Base-by-base conservation (phyloP, 2,113 vertebrate genomes). In the Macrotis lagotis region DNA sequence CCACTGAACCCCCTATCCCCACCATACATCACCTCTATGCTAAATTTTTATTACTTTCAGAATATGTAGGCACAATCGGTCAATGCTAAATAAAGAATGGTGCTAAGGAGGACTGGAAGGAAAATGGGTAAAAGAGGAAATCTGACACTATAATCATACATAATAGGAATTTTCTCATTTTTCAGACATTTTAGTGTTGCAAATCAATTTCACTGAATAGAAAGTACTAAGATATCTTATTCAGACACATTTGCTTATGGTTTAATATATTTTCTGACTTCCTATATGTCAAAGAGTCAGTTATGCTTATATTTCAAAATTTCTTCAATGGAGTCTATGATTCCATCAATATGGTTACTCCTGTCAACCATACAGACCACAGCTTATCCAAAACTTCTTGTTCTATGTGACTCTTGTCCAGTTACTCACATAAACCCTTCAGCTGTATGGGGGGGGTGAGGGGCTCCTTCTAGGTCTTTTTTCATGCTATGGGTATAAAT, bases 181-280 rank as follows among this genome's bases (percentile, higher is more conserved):
- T 83, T 44, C 66, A 24, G 16, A 2, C 66, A 44, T 3, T 83
- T 44, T 83, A 44, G n/a, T 44, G n/a, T 22, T 83, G 19, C 24
- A n/a, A 83, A 66, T 31, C 11, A 66, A 4, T 66, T 66, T 66
- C 14, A 37, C 59, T 14, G 31, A 37, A 44, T n/a, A 83, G 37
- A 83, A 83, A 24, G 83, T 28, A 48, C 50, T 95, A 90, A 94
- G 37, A 94, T 90, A 92, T 94, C 95, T 96, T 94, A 91, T 93
- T 92, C 50, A 90, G 88, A 88, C 90, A 48, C 93, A 66, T 91
- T 93, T 96, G 96, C 91, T 95, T 91, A 90, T 52, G 96, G 93
- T 91, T 95, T 95, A 95, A 93, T 92, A 50, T 51, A 44, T 37
- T 95, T 96, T 74, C 92, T 90, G 25, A 91, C 14, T 94, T 96